A percentile compares a stretch with the other conserved stretches of the same genome.
Conservation (phyloP, 2,113 vertebrate genomes). For the Cinclus mexicanus region DNA sequence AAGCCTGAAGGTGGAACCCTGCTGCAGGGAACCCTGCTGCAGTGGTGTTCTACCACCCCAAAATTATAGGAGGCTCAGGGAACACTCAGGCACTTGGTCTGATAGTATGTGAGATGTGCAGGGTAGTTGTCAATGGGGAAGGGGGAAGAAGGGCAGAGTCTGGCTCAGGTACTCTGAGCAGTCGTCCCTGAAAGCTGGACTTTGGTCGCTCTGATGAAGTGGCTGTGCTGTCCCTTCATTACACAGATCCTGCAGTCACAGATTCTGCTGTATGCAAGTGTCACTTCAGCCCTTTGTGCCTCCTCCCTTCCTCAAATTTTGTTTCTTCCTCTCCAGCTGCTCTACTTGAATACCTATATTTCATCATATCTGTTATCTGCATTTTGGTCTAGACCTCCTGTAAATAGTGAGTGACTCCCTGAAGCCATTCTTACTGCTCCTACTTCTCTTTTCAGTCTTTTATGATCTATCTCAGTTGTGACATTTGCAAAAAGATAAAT, state of each 20-base stretch:
- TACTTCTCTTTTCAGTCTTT: background rate
- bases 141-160: background rate
- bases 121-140: background rate
- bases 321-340: background rate
- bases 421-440: conserved; percentile 12
- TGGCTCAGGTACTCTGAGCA: rapidly evolving
- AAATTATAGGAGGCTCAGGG: background rate
- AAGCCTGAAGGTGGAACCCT: background rate
- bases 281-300: background rate
- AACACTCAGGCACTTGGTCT: background rate
- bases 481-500: conserved; percentile 40
- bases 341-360: background rate
- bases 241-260: background rate
- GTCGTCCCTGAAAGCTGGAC: background rate
- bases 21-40: background rate
- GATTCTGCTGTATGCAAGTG: background rate
- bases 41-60: background rate
- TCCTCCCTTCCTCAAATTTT: background rate
- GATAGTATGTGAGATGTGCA: background rate
- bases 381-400: background rate
- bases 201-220: background rate
- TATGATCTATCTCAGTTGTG: conserved; percentile 11
- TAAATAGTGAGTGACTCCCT: background rate
- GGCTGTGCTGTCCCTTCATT: background rate
- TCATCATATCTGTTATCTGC: conserved; percentile 11